Base-by-base conservation (phyloP, 2,888 invertebrate genomes). In the Morpho achilles region DNA sequence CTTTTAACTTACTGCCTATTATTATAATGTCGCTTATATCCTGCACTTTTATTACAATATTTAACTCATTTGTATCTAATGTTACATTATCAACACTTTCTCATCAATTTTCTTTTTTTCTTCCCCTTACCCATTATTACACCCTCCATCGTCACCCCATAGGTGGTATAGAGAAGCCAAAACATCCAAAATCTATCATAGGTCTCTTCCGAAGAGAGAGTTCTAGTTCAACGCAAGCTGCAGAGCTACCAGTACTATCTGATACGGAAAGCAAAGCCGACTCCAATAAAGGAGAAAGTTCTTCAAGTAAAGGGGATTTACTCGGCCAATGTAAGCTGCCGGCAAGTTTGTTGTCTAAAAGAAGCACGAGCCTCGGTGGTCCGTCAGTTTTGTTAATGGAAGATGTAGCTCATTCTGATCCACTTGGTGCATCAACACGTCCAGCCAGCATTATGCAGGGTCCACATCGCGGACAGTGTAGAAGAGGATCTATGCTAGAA, bases 151-250 rank as follows among this genome's bases (percentile, higher is more conserved):
- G 71, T 70, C 68, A 69, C 69, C 73, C 71, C 66, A 65, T 74
- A 96, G 96, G 96, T 91, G 96, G 96, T 76, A 94, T 96, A 85
- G 96, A 96, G 87, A 95, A 96, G 92, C 95, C 96, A 84, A 94
- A 96, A 90, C 93, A 93, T 88, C 93, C 94, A 71, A 95, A 95
- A 87, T 96, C 96, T 85, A 96, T 97, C 86, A 96, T 96, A 92
- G 96, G 96, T 87, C 92, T 96, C 66, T 97, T 97, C 89, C 93
- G 96, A 75, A 93, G 96, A 76, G 96, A 96, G 80, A 96, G 96
- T 82, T 92, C 94, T 68, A 93, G 94, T 72, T 96, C 96, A 0
- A 93, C 93, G 56, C 93, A 93, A 70, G 92, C 91, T 0, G 90
- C 80, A 43, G 92, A 91, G 49, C 83, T 91, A 55, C 89, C 89